Percentiles rank a stretch among this genome's conserved stretches.
Conservation (phyloP, 1,140 invertebrate genomes). For the Aphelenchoides besseyi region DNA sequence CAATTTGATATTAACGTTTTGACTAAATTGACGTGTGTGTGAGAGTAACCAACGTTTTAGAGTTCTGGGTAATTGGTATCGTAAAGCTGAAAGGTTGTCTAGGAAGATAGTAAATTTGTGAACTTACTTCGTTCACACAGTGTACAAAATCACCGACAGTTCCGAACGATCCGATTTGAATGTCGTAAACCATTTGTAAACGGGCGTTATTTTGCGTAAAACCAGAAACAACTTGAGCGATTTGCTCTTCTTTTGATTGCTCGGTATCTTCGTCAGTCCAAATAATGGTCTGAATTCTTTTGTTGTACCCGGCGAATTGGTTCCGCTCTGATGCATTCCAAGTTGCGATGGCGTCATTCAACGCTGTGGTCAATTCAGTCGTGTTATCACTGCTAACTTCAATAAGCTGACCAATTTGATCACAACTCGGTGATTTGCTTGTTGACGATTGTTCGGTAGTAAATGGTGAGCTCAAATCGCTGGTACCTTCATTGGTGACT, state of each 20-base stretch:
- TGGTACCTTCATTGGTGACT: too few species aligned
- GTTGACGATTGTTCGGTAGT: too few species aligned
- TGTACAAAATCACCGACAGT: background rate
- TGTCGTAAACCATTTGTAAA: background rate
- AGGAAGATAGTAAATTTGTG: too few species aligned
- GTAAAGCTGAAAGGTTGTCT: too few species aligned
- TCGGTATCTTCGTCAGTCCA: background rate
- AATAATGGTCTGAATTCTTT: background rate
- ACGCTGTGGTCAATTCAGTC: background rate
- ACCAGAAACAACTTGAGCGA: conserved; percentile 1
- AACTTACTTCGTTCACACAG: background rate
- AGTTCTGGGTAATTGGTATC: too few species aligned
- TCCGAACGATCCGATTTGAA: background rate
- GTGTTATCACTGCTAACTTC: background rate
- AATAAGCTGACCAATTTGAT: background rate
- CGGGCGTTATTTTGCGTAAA: background rate
- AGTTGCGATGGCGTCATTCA: background rate
- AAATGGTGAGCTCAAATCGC: too few species aligned
- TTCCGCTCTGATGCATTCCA: background rate
- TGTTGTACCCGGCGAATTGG: background rate
- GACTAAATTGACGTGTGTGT: too few species aligned
- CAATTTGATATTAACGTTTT: too few species aligned
- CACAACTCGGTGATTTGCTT: too few species aligned
- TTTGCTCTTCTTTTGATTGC: background rate
- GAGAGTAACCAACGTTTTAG: too few species aligned